Base-by-base conservation (phyloP, 2,888 invertebrate species). In the Polydesmus complanatus region DNA sequence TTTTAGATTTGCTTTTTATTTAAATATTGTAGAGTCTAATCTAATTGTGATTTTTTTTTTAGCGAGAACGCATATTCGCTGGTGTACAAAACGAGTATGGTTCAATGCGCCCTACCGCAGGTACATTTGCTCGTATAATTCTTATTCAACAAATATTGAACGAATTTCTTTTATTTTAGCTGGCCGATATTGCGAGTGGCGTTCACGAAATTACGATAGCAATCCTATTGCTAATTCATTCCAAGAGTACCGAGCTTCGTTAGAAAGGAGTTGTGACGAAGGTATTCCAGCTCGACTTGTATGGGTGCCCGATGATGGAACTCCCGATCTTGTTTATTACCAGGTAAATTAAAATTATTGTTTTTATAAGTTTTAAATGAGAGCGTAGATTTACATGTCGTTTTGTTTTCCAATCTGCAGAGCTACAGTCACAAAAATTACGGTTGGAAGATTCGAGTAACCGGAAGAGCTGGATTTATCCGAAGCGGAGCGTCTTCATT, bases 161-260 rank as follows among this genome's bases (percentile, higher is more conserved):
- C 22, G 23, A 25, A 22, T 11, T 11, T 19, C 5, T 5, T 11
- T 54, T 21, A n/a, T 54, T 18, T 21, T 70, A 84, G 86, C 82
- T 57, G 91, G 91, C 1, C 82, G 88, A 8, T 88, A 88, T 72
- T 92, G 92, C 73, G 89, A 91, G 72, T 92, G 88, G 86, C 80
- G 81, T 0, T 89, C 89, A 75, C 85, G 83, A 70, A 83, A 83
- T 0, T 77, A 83, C 0, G 91, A 92, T 75, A 22, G n/a, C 19
- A 22, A 14, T 23, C 83, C 80, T 70, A 83, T 87, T 1, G 76
- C 79, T 1, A 80, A 81, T 58, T 63, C 67, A 23, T 91, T 92
- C 70, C 83, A 84, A 65, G 83, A 83, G 18, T 92, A 84, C 74
- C 81, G 83, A 75, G 78, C 81, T 66, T 89, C 90, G 0, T 75